These are phyloP conservation scores for Lipotes vexillifer DNA, from an alignment of 2,113 vertebrate genomes.

Conservation along the genomic window DNA sequence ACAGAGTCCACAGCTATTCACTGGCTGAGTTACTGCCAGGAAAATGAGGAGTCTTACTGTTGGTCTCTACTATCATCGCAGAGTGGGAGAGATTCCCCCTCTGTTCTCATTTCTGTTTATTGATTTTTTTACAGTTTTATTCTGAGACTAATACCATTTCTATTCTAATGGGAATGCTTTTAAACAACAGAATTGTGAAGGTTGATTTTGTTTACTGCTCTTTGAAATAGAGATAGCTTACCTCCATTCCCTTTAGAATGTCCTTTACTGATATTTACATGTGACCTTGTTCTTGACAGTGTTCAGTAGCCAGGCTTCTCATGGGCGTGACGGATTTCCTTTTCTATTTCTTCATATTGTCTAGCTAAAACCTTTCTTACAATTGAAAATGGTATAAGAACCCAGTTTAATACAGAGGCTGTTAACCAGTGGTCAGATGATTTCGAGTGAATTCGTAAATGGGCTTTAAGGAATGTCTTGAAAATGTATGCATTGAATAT, in stretches of 20 bases:
- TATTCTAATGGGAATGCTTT: background rate
- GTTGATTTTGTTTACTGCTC: background rate
- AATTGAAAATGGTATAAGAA: background rate
- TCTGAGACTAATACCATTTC: background rate
- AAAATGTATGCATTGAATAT: background rate
- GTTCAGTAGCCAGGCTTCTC: background rate
- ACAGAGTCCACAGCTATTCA: background rate
- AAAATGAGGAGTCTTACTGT: too few species aligned
- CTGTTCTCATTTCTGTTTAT: background rate
- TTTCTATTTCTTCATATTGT: background rate
- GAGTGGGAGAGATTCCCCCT: background rate
- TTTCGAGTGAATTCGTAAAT: background rate
- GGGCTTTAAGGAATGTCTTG: background rate
- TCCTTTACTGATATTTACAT: background rate
- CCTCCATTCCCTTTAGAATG: background rate
- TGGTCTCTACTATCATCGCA: rapidly evolving
- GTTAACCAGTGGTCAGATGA: background rate
- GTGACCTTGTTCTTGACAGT: background rate
- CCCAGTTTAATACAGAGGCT: background rate
- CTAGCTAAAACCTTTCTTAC: background rate
- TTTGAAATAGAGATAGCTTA: background rate
- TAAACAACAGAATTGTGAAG: background rate
- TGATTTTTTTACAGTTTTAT: background rate
- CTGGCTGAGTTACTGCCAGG: background rate
- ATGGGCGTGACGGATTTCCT: background rate